Evolutionary conservation across 2,113 vertebrate genomes (phyloP).

Genomic region (Meriones unguiculatus): DNA sequence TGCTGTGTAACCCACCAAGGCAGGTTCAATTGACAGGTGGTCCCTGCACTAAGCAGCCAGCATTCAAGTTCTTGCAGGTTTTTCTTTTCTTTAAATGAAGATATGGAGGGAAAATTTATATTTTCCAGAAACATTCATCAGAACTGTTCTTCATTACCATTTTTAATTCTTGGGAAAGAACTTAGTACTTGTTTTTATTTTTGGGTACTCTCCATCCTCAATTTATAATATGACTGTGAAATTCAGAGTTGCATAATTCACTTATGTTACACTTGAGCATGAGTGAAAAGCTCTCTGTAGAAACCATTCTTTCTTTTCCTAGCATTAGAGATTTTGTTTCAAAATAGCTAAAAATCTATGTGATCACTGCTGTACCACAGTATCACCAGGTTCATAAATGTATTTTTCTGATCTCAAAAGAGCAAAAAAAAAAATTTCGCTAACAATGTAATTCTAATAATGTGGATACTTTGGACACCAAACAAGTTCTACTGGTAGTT

Average conservation of each 20-base stretch:
- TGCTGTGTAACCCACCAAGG: background rate
- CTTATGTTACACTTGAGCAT: background rate
- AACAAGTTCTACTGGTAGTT: background rate
- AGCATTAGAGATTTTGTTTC: background rate
- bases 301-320: background rate
- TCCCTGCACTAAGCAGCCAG: too few species aligned
- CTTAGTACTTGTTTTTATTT: background rate
- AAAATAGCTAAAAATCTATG: background rate
- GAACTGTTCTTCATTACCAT: background rate
- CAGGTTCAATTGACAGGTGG: too few species aligned
- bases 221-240: background rate
- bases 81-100: background rate
- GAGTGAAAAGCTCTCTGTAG: background rate
- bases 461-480: background rate
- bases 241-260: background rate
- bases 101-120: background rate
- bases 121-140: background rate
- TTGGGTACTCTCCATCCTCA: background rate
- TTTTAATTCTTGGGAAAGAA: background rate
- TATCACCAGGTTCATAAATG: background rate
- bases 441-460: background rate
- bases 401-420: background rate
- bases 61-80: background rate
- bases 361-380: background rate
- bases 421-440: background rate